A percentile compares a stretch with the other conserved stretches of the same genome.
Evolutionary conservation across 1,140 invertebrate genomes (phyloP).

Genomic region (Hypsibius dujardini): DNA sequence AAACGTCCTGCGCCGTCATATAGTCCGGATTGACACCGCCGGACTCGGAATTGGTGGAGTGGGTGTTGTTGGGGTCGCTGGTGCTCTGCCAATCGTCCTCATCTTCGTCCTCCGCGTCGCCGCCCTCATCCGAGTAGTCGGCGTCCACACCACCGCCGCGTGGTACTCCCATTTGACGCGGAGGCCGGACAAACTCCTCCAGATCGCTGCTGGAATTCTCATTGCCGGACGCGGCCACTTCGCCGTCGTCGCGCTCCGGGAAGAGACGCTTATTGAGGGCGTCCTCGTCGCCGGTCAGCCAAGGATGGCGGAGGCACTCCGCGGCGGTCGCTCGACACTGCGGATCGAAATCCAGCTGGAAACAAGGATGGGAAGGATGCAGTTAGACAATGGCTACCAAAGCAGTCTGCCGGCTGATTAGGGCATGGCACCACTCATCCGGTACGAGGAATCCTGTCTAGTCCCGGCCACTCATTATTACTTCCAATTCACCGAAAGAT

Average conservation of each 20-base stretch:
- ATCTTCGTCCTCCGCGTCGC: not conserved
- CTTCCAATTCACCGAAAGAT: too few relatives aligned
- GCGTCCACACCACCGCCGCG: not conserved
- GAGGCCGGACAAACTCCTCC: not conserved
- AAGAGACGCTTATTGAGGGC: not conserved
- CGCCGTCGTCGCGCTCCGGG: not conserved
- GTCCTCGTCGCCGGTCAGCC: conserved; percentile 40
- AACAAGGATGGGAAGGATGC: too few relatives aligned
- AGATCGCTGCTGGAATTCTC: not conserved
- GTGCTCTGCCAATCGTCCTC: conserved; percentile 3
- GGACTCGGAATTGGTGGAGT: not conserved
- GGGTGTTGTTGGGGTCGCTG: not conserved
- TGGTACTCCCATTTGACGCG: not conserved
- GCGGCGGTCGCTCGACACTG: conserved; percentile 70
- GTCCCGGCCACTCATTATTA: too few relatives aligned
- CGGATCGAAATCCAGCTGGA: conserved; percentile 56
- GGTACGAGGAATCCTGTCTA: too few relatives aligned
- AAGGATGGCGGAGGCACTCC: conserved; percentile 77
- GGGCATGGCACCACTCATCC: too few relatives aligned
- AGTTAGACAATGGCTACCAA: not conserved
- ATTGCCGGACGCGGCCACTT: not conserved
- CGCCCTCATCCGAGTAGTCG: not conserved
- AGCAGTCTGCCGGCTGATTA: too few relatives aligned
- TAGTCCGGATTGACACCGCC: not conserved
- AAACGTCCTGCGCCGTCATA: not conserved